A percentile compares a stretch with the other conserved stretches of the same genome.
Evolutionary conservation across 2,113 vertebrate species (phyloP).

Genomic region (Chaenocephalus aceratus): DNA sequence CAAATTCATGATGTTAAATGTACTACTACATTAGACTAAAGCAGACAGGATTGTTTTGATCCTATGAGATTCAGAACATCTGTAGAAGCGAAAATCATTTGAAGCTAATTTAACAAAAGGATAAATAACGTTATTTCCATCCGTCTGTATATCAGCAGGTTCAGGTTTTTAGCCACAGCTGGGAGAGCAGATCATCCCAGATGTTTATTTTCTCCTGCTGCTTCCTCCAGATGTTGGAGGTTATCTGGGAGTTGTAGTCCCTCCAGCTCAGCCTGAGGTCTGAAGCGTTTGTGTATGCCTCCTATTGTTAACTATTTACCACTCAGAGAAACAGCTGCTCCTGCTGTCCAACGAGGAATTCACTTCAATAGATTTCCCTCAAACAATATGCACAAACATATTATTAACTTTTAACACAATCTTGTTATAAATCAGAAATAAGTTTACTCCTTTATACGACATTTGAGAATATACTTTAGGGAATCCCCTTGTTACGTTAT

Average conservation of each 20-base stretch:
- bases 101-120: no score
- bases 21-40: no score
- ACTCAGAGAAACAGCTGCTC: conserved; percentile 8
- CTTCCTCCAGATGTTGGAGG: conserved; percentile 48
- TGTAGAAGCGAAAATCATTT: no score
- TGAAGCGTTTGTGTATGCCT: neutral
- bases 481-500: neutral
- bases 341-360: neutral
- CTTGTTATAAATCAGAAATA: neutral
- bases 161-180: conserved; percentile 32
- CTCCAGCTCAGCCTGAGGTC: conserved; percentile 17
- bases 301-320: neutral
- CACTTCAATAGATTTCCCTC: neutral
- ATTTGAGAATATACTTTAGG: neutral
- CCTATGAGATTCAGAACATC: no score
- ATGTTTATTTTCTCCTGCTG: conserved; percentile 27
- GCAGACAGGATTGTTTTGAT: no score
- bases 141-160: conserved; percentile 32
- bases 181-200: conserved; percentile 33
- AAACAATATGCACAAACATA: neutral
- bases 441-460: neutral
- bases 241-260: conserved; percentile 26
- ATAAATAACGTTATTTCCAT: neutral
- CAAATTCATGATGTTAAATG: no score
- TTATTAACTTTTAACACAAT: neutral